These are phyloP conservation scores for Benitochromis conjunctus DNA, from an alignment of 2,113 vertebrate species.

Conservation along the genomic window DNA sequence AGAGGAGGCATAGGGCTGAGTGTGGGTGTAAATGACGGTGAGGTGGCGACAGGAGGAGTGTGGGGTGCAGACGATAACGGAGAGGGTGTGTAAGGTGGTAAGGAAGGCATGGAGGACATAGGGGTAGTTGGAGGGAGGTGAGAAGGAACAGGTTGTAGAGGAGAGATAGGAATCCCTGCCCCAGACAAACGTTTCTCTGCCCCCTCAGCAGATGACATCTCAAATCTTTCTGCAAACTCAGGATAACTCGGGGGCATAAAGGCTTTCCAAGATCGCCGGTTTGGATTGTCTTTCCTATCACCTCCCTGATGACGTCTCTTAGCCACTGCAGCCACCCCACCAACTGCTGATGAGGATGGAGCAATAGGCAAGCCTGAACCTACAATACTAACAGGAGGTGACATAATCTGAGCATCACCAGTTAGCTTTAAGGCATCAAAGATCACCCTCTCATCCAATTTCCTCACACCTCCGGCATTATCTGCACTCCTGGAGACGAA, in stretches of 20 bases:
- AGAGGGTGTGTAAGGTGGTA: conserved; percentile 61
- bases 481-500: conserved; percentile 77
- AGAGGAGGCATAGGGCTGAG: conserved; percentile 51
- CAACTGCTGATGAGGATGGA: conserved; percentile 60
- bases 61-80: conserved; percentile 64
- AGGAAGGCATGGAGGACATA: conserved; percentile 60
- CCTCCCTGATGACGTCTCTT: conserved; percentile 83
- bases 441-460: conserved; percentile 92
- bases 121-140: conserved; percentile 49
- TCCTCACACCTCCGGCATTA: conserved; percentile 73
- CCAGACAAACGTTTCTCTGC: conserved; percentile 81
- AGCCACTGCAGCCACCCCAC: conserved; percentile 75
- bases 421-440: conserved; percentile 96
- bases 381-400: conserved; percentile 55
- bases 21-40: conserved; percentile 55
- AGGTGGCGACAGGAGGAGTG: conserved; percentile 64
- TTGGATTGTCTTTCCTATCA: conserved; percentile 87
- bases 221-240: conserved; percentile 91
- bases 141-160: conserved; percentile 47
- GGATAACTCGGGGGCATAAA: conserved; percentile 95
- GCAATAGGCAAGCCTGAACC: conserved; percentile 55
- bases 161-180: conserved; percentile 68
- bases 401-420: conserved; percentile 82
- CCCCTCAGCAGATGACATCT: conserved; percentile 76
- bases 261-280: conserved; percentile 95